Percentiles rank a stretch among this genome's conserved stretches.
These are phyloP conservation scores for Chiloscyllium punctatum DNA, from an alignment of 2,797 vertebrate species.

Conservation along the genomic window DNA sequence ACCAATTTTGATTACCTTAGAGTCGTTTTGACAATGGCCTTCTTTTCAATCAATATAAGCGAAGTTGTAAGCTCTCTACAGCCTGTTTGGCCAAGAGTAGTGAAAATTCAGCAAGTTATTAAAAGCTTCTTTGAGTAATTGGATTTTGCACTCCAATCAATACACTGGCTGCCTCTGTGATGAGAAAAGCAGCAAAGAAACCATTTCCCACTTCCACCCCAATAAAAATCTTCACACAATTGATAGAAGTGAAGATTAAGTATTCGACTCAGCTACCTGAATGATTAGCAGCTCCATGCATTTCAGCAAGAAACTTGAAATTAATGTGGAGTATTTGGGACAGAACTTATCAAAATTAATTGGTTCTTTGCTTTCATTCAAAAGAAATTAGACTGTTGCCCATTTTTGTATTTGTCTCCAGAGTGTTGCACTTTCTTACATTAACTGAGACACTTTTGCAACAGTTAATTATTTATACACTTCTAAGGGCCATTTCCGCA, in stretches of 20 bases:
- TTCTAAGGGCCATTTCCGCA: background rate
- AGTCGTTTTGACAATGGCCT: background rate
- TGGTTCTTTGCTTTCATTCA: background rate
- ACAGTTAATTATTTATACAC: conserved; percentile 6
- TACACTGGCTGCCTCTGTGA: background rate
- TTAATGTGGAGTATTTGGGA: conserved; percentile 18
- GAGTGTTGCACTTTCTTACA: background rate
- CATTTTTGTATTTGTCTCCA: background rate
- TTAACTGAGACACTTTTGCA: background rate
- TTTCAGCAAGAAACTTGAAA: background rate
- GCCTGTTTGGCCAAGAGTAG: background rate
- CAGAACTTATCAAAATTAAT: conserved; percentile 11
- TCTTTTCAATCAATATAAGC: conserved; percentile 19
- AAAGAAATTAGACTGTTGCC: background rate
- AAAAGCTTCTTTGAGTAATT: conserved; percentile 38
- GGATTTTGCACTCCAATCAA: conserved; percentile 35
- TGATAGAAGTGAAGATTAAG: conserved; percentile 26
- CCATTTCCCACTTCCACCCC: background rate
- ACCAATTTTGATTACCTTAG: conserved; percentile 5
- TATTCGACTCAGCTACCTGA: background rate
- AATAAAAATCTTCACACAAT: conserved; percentile 24
- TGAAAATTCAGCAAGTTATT: conserved; percentile 37
- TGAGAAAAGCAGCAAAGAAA: conserved; percentile 8
- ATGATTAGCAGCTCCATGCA: background rate
- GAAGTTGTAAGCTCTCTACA: background rate